Conservation (phyloP, 1,140 invertebrate species). For the Apis cerana region DNA sequence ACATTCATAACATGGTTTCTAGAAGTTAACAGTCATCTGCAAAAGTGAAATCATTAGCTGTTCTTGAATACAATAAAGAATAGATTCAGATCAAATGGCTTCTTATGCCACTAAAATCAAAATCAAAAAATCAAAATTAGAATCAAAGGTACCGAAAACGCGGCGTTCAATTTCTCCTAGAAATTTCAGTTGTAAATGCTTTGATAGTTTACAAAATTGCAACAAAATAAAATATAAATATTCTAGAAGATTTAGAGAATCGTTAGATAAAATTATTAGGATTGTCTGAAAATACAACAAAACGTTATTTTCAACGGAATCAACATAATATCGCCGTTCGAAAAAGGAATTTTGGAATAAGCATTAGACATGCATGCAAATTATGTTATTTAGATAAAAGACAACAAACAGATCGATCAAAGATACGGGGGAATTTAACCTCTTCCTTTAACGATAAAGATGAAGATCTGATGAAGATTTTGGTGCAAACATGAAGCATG, state of each 20-base stretch:
- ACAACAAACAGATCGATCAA: too few species aligned
- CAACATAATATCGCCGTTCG: conserved; percentile 37
- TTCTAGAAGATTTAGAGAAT: conserved; percentile 41
- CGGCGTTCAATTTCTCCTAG: conserved; percentile 54
- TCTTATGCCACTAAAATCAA: conserved; percentile 64
- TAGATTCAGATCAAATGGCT: conserved; percentile 69
- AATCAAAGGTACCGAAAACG: conserved; percentile 72
- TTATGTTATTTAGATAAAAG: too few species aligned
- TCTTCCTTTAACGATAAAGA: too few species aligned
- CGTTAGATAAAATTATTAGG: conserved; percentile 43
- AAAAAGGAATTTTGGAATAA: conserved; percentile 37
- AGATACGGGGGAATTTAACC: too few species aligned
- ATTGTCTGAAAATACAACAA: conserved; percentile 35
- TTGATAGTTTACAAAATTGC: conserved; percentile 58
- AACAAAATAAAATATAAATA: conserved; percentile 28
- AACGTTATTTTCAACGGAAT: conserved; percentile 19
- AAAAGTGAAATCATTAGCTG: conserved; percentile 52
- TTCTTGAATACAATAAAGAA: conserved; percentile 51
- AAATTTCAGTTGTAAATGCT: conserved; percentile 2
- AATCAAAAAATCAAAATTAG: conserved; percentile 66
- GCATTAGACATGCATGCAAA: neutral
- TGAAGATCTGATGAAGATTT: too few species aligned
- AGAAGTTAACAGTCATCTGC: conserved; percentile 30
- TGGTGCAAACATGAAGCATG: too few species aligned
- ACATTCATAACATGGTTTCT: conserved; percentile 34